Evolutionary conservation across 2,113 vertebrate genomes (phyloP).

Genomic region (Pedetes capensis): DNA sequence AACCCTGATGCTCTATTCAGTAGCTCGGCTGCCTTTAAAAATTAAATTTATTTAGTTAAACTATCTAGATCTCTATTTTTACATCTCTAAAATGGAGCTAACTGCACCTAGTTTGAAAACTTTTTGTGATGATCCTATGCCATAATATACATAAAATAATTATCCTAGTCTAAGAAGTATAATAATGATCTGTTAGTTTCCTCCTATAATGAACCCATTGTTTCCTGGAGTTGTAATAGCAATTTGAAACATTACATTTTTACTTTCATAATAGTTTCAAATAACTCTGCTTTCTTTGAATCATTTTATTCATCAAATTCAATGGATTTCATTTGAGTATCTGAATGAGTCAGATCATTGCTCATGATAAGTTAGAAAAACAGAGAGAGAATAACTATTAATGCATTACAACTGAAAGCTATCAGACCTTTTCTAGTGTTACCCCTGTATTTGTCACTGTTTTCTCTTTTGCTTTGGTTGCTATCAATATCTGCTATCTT

Average conservation of each 20-base stretch:
- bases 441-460: background rate
- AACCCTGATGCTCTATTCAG: background rate
- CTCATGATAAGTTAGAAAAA: background rate
- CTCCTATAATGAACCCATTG: background rate
- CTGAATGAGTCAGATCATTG: background rate
- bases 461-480: background rate
- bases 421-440: background rate
- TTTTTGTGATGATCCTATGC: background rate
- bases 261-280: background rate
- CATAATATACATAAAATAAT: background rate
- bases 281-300: background rate
- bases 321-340: background rate
- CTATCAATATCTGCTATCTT: background rate
- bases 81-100: background rate
- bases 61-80: background rate
- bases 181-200: background rate
- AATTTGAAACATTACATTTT: background rate
- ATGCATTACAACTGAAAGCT: background rate
- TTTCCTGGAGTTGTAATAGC: background rate
- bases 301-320: background rate
- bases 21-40: too few relatives aligned
- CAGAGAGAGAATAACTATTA: background rate
- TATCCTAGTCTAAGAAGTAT: background rate
- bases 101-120: background rate
- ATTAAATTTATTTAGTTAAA: too few relatives aligned